Percentiles rank a stretch among this genome's conserved stretches.
These are phyloP conservation scores for Hestina assimilis DNA, from an alignment of 1,140 invertebrate species.

Conservation along the genomic window DNA sequence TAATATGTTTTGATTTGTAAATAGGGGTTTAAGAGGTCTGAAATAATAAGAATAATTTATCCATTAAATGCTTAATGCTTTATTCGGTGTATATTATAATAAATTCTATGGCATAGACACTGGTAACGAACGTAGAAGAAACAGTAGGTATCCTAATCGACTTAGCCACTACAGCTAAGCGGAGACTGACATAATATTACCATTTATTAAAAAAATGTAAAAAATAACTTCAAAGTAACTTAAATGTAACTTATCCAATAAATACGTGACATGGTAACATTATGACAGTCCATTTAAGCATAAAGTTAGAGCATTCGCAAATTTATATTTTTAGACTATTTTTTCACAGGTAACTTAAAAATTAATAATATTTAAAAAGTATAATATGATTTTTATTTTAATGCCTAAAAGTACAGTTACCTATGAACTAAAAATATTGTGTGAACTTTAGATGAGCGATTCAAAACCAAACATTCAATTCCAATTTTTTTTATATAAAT, in stretches of 20 bases:
- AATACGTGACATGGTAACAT: constrained; percentile 17
- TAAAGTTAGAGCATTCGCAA: not conserved
- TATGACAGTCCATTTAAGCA: constrained; percentile 13
- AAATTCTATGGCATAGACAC: constrained; percentile 76
- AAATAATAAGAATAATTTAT: constrained; percentile 27
- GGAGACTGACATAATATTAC: constrained; percentile 12
- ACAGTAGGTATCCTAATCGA: constrained; percentile 43
- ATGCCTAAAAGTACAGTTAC: too few species aligned
- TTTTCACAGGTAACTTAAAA: not conserved
- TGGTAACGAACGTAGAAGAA: constrained; percentile 68
- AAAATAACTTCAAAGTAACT: constrained; percentile 12
- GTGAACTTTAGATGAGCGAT: not conserved
- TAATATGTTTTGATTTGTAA: too few species aligned
- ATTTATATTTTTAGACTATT: not conserved
- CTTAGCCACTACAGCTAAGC: constrained; percentile 61
- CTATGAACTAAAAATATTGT: constrained; percentile 5
- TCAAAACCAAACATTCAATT: not conserved
- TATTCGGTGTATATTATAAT: constrained; percentile 70
- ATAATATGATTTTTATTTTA: too few species aligned
- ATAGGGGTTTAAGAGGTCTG: not conserved
- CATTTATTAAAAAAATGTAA: constrained; percentile 5
- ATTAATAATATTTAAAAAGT: not conserved
- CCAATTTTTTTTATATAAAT: not conserved
- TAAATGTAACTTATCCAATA: constrained; percentile 11
- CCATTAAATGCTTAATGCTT: constrained; percentile 44